Base-by-base conservation (phyloP, 2,797 vertebrate species). In the Phalanger gymnotis region DNA sequence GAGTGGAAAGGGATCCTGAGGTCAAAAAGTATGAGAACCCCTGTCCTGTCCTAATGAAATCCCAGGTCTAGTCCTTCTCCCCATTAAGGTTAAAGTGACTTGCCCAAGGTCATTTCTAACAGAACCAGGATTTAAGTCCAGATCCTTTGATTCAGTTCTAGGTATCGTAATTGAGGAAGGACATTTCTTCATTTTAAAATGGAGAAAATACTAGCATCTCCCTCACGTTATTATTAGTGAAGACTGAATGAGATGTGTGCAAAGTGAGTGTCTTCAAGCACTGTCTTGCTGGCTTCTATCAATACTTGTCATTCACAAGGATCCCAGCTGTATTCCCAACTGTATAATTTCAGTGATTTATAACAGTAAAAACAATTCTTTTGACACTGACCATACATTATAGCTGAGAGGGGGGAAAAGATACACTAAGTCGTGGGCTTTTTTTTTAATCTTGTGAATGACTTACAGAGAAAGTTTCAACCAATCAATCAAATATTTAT, bases 311-410 rank as follows among this genome's bases (percentile, higher is more conserved):
- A 16, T 34, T 96, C 92, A 47, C 54, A 91, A 93, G 92, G 93
- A 66, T 54, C 87, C 52, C 53, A 58, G 47, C 66, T 51, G 58
- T 25, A 90, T 13, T 58, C 57, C 31, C 30, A 61, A 13, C 28
- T 94, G 5, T 53, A 55, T 94, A 54, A 92, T 54, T 52, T 90
- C 90, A 54, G 31, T 95, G 96, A 93, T 97, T 95, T 95, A 81
- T 56, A 94, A 90, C 34, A 90, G 92, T 97, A 94, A 96, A 96
- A 96, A 96, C 94, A 97, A 91, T 93, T 96, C 94, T 96, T 96
- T 94, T 96, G 93, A 96, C 93, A 96, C 93, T 97, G 95, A 96
- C 95, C 92, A 5, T 52, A 91, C 96, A 97, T 92, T 96, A 96
- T 90, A 51, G 58, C 55, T 96, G 96, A 96, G 96, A 94, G 96